Conservation (phyloP, 2,797 vertebrate species). For the Phoeniculus purpureus region DNA sequence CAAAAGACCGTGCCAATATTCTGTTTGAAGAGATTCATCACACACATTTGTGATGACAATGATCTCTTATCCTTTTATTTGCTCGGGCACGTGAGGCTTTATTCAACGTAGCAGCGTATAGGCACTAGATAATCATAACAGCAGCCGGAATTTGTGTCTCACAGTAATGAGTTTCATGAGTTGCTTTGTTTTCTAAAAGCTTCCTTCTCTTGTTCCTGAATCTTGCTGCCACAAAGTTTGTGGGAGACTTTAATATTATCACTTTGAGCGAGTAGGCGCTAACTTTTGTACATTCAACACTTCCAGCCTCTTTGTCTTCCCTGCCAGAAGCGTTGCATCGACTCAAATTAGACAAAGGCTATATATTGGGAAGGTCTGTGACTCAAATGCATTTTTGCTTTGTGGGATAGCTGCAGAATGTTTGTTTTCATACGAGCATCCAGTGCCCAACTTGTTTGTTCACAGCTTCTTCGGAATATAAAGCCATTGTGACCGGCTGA, state of each 20-base stretch:
- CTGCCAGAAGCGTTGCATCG: not conserved
- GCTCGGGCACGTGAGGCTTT: not conserved
- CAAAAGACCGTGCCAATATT: not conserved
- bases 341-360: slow-evolving; percentile 6
- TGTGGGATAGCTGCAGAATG: slow-evolving; percentile 29
- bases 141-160: slow-evolving; percentile 2
- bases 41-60: not conserved
- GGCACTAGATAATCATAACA: slow-evolving; percentile 20
- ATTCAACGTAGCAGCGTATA: not conserved
- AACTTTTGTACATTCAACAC: not conserved
- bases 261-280: not conserved
- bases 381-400: not conserved
- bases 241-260: slow-evolving; percentile 8
- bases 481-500: slow-evolving; percentile 3
- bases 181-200: slow-evolving; percentile 18
- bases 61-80: slow-evolving; percentile 27
- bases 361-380: not conserved
- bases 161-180: not conserved
- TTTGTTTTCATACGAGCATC: not conserved
- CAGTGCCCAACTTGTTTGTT: slow-evolving; percentile 39
- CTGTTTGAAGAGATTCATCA: slow-evolving; percentile 19
- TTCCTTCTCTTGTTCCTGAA: not conserved
- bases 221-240: slow-evolving; percentile 9
- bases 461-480: slow-evolving; percentile 13
- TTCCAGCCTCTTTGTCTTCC: not conserved